phyloP scores from a whole-genome alignment of 2,113 vertebrate genomes.

The Nothocercus julius region DNA sequence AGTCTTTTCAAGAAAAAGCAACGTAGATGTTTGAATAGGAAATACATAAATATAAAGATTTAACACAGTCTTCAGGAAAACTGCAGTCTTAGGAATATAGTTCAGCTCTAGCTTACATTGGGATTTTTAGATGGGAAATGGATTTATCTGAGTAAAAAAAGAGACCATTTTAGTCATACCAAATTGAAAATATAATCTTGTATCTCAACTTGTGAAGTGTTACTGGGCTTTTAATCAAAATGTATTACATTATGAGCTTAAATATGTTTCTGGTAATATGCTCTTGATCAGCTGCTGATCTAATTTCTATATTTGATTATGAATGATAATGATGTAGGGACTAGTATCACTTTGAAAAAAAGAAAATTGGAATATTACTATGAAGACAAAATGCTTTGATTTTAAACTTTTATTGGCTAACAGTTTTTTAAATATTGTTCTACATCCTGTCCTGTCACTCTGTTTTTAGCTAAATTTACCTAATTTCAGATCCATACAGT shows the following conservation, averaged over 20 bases:
- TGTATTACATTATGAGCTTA: conserved; percentile 20
- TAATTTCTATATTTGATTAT: conserved; percentile 52
- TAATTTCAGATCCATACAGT: neutral
- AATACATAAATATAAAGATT: neutral
- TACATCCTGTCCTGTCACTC: neutral
- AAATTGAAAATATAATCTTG: conserved; percentile 34
- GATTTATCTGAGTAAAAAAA: conserved; percentile 4
- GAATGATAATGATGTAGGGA: conserved; percentile 2
- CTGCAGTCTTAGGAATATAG: neutral
- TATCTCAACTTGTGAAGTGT: conserved; percentile 31
- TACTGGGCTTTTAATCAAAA: conserved; percentile 38
- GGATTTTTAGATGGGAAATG: neutral
- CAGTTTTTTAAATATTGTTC: neutral
- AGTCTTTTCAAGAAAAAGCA: neutral
- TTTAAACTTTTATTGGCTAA: neutral
- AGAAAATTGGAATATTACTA: neutral
- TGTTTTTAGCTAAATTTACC: neutral
- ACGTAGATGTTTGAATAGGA: neutral
- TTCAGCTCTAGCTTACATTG: neutral
- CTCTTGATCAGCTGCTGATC: conserved; percentile 40
- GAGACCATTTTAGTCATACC: neutral
- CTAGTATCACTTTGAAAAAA: neutral
- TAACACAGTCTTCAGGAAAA: neutral
- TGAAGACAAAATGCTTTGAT: neutral
- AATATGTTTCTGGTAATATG: conserved; percentile 30